Base-by-base conservation (phyloP, 2,797 vertebrate genomes). In the Enteromius anoplus region DNA sequence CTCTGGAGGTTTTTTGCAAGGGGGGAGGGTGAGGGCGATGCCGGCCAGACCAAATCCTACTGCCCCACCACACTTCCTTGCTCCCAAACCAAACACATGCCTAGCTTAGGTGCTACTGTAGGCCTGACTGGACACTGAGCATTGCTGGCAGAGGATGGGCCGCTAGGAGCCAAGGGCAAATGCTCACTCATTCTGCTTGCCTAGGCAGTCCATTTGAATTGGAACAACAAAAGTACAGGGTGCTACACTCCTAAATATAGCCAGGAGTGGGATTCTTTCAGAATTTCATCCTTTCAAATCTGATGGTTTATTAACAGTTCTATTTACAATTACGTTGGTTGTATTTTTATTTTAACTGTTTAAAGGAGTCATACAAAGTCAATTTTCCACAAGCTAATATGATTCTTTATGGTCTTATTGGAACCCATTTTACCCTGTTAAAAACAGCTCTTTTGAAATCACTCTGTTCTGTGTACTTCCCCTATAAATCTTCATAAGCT, bases 1-100 rank as follows among this genome's bases (percentile, higher is more conserved):
- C 79, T 72, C 86, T 82, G 80, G 89, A 92, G 92, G 94, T 93
- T 93, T 77, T 78, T 93, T 90, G 90, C 90, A 86, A 85, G 88
- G 91, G 86, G 88, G 91, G 87, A 79, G 89, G 89, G 81, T 82
- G 83, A 75, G 84, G n/a, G 87, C 1, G 81, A 68, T 83, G 80
- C 65, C 21, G 70, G n/a, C 82, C 84, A 86, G 82, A 83, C 88
- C 85, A 76, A 71, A 81, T 82, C 83, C 75, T 78, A 85, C 75
- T 88, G 77, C 78, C 86, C 88, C 49, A 79, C 84, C 88, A 86
- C 88, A 89, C 85, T 85, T 84, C 89, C 89, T 88, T 87, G 80
- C 89, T 89, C 87, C 82, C 86, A 85, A 90, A 87, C 87, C 81
- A 89, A 88, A 86, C 84, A 79, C 85, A 81, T 75, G 72, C 65